phyloP scores from a whole-genome alignment of 2,888 invertebrate species.

The Lithosia quadra region DNA sequence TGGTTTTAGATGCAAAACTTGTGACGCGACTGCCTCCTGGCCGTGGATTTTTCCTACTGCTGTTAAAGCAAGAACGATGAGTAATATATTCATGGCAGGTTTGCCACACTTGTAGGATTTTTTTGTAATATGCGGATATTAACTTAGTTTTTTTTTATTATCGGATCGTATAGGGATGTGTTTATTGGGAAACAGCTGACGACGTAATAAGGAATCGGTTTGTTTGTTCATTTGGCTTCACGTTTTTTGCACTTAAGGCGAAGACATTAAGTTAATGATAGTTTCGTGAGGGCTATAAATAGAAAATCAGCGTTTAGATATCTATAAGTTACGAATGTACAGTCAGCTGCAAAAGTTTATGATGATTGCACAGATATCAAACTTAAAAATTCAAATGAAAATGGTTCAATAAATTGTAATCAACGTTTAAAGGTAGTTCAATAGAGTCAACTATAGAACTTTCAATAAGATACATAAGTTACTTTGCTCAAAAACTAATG shows the following conservation, averaged over 20 bases:
- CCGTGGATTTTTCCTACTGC: conserved; percentile 60
- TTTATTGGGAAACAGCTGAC: conserved; percentile 65
- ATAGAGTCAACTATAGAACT: too few relatives aligned
- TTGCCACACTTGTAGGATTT: conserved; percentile 14
- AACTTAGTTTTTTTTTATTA: conserved; percentile 26
- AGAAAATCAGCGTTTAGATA: conserved; percentile 30
- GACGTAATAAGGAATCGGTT: conserved; percentile 65
- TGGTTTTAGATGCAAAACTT: conserved; percentile 43
- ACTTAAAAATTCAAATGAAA: too few relatives aligned
- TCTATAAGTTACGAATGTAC: neutral
- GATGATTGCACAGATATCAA: conserved; percentile 1
- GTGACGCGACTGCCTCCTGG: conserved; percentile 53
- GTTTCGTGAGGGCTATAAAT: conserved; percentile 34
- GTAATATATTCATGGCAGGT: conserved; percentile 61
- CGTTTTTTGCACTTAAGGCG: conserved; percentile 73
- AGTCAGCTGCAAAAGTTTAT: too few relatives aligned
- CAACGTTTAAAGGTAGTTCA: too few relatives aligned
- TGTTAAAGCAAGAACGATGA: conserved; percentile 58
- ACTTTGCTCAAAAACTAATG: too few relatives aligned
- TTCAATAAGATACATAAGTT: too few relatives aligned
- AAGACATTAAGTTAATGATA: conserved; percentile 49
- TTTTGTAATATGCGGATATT: neutral
- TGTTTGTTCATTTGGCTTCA: conserved; percentile 63
- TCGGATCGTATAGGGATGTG: conserved; percentile 53
- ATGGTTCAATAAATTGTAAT: too few relatives aligned